phyloP scores from a whole-genome alignment of 92 coral and sea anemone genomes.

The Ricordea florida region DNA sequence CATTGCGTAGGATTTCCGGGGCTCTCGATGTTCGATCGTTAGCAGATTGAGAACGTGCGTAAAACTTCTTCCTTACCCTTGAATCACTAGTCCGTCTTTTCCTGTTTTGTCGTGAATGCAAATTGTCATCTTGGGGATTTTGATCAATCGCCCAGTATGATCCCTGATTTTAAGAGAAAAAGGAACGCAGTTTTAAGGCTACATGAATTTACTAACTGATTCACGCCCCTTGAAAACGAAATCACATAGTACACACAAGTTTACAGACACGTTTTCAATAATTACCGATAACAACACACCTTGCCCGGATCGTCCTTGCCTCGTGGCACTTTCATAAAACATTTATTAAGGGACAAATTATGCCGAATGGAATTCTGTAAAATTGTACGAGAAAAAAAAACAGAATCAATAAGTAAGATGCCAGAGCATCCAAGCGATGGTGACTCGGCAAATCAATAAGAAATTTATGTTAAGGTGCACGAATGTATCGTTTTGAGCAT shows the following conservation, averaged over 20 bases:
- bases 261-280: too few species aligned
- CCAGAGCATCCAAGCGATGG: too few species aligned
- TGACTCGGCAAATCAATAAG: too few species aligned
- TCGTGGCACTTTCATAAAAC: constrained; percentile 98
- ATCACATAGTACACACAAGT: too few species aligned
- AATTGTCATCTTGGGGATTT: constrained; percentile 86
- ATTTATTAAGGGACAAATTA: constrained; percentile 89
- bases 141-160: constrained; percentile 99
- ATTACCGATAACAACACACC: constrained; percentile 38
- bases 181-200: too few species aligned
- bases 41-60: neutral
- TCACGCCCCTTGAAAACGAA: too few species aligned
- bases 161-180: constrained; percentile 81
- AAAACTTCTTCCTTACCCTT: constrained; percentile 66
- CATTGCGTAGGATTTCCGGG: too few species aligned
- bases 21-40: too few species aligned
- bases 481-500: neutral
- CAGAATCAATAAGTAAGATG: too few species aligned
- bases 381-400: too few species aligned
- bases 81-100: constrained; percentile 91
- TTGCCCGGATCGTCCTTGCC: constrained; percentile 98
- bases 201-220: too few species aligned
- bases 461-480: neutral
- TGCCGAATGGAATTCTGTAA: constrained; percentile 95
- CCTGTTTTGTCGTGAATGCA: constrained; percentile 82